Evolutionary conservation across 2,888 invertebrate species (phyloP).

Genomic region (Coelopa pilipes): DNA sequence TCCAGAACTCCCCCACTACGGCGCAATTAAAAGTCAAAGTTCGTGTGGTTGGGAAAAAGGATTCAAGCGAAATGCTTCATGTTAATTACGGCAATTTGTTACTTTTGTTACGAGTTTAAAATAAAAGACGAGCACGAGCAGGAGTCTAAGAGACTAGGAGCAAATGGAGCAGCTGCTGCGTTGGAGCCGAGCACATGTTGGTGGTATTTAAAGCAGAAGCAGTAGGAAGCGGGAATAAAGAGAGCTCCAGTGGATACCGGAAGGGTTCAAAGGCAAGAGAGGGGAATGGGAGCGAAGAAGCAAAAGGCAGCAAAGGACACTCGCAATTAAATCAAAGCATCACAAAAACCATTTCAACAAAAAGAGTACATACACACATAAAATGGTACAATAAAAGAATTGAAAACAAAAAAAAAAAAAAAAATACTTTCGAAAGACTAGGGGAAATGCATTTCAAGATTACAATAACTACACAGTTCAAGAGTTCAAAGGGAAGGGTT

Average conservation of each 20-base stretch:
- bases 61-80: constrained; percentile 22
- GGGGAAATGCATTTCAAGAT: not conserved
- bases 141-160: not conserved
- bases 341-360: too few species aligned
- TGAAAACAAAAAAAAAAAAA: too few species aligned
- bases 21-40: constrained; percentile 26
- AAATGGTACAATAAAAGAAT: too few species aligned
- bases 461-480: not conserved
- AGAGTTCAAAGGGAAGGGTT: not conserved
- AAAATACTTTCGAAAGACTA: too few species aligned
- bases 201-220: not conserved
- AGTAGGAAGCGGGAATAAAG: not conserved
- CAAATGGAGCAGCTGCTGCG: not conserved
- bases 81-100: constrained; percentile 31
- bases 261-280: not conserved
- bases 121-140: not conserved
- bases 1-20: not conserved
- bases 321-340: too few species aligned
- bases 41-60: not conserved
- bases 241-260: too few species aligned
- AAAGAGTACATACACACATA: too few species aligned
- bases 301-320: too few species aligned
- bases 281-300: not conserved
- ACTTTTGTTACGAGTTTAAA: constrained; percentile 7
- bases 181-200: not conserved